Conservation (phyloP, 2,888 invertebrate genomes). For the Malthinus seriepunctatus region DNA sequence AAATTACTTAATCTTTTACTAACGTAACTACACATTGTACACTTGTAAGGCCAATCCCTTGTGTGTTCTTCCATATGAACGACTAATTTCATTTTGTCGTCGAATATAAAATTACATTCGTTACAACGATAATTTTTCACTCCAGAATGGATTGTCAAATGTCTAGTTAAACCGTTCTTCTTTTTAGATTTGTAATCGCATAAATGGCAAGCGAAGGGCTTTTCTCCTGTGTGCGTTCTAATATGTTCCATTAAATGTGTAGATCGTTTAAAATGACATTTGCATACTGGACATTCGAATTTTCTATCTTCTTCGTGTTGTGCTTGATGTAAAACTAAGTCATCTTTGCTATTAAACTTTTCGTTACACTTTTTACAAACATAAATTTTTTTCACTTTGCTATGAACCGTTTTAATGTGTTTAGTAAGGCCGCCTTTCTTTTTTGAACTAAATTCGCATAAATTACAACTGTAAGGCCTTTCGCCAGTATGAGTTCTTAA, state of each 20-base stretch:
- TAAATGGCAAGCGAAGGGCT: conserved; percentile 1
- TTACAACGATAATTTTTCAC: background rate
- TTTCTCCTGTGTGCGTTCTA: conserved; percentile 7
- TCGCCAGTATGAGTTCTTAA: background rate
- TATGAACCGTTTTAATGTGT: background rate
- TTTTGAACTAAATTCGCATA: background rate
- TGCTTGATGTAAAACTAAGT: conserved; percentile 1
- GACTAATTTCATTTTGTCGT: background rate
- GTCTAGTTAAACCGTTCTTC: conserved; percentile 1
- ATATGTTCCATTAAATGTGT: background rate
- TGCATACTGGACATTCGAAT: background rate
- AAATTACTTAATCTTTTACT: background rate
- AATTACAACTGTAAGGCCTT: background rate
- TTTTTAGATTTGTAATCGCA: conserved; percentile 8
- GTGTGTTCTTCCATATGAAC: conserved; percentile 3
- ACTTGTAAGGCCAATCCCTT: background rate
- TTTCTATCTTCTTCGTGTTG: conserved; percentile 1
- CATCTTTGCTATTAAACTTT: background rate
- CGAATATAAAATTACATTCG: background rate
- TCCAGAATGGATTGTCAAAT: background rate
- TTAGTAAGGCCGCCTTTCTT: conserved; percentile 1
- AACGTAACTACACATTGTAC: conserved; percentile 8
- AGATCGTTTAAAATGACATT: background rate
- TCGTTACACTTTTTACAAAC: conserved; percentile 8
- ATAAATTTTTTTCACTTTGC: background rate